Conservation (phyloP, 2,888 invertebrate species). For the Meiosimyza decipiens region DNA sequence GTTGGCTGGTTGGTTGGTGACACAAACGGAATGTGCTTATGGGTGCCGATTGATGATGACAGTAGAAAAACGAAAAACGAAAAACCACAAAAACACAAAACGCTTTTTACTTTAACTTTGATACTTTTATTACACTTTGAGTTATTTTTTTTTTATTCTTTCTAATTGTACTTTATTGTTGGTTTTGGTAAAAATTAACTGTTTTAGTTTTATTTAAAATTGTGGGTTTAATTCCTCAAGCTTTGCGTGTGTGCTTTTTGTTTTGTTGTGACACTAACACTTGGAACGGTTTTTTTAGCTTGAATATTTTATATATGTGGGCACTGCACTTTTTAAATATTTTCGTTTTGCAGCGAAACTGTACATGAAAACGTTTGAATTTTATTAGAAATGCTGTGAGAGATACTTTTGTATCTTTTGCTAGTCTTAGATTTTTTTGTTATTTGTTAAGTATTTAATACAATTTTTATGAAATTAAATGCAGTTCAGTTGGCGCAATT, state of each 20-base stretch:
- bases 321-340: not conserved
- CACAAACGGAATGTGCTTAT: not conserved
- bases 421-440: no score
- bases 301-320: not conserved
- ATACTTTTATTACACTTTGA: no score
- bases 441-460: conserved; percentile 11
- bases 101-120: not conserved
- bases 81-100: conserved; percentile 2
- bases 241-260: no score
- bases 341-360: conserved; percentile 6
- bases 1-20: conserved; percentile 25
- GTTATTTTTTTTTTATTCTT: no score
- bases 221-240: no score
- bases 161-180: no score
- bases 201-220: no score
- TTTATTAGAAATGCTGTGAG: not conserved
- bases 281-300: not conserved
- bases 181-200: no score
- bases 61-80: not conserved
- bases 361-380: conserved; percentile 15
- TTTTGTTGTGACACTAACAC: not conserved
- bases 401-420: conserved; percentile 21
- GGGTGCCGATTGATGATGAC: not conserved
- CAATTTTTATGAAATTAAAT: not conserved
- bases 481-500: not conserved